These are phyloP conservation scores for Strongylocentrotus purpuratus DNA, from an alignment of 35 echinoderm and acorn worm genomes.

Conservation along the genomic window DNA sequence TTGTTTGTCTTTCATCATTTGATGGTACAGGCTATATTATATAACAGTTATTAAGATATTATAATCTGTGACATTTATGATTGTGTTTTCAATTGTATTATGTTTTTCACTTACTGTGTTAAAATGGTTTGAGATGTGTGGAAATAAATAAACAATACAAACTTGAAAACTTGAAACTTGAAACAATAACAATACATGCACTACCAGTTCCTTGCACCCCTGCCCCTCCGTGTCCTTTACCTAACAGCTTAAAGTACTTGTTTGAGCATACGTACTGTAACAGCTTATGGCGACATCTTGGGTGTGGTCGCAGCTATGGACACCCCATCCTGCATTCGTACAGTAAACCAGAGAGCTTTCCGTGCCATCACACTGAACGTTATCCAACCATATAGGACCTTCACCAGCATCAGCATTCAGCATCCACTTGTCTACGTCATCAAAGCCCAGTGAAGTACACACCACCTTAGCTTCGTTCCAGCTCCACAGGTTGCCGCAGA, in stretches of 20 bases:
- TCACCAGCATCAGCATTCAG: background rate
- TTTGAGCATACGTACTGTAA: background rate
- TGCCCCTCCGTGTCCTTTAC: background rate
- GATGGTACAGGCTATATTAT: too few species aligned
- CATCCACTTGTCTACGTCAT: background rate
- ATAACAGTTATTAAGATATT: too few species aligned
- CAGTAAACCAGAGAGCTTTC: slow-evolving; percentile 58
- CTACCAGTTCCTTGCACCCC: background rate
- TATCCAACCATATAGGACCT: slow-evolving; percentile 26
- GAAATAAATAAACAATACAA: too few species aligned
- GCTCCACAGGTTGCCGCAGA: slow-evolving; percentile 1
- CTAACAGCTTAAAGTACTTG: too few species aligned
- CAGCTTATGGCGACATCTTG: slow-evolving; percentile 56
- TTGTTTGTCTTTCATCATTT: too few species aligned
- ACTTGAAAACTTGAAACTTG: too few species aligned
- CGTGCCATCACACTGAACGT: slow-evolving; percentile 4
- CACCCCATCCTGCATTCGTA: slow-evolving; percentile 42
- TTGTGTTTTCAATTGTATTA: too few species aligned
- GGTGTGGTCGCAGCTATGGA: slow-evolving; percentile 63
- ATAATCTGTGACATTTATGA: too few species aligned
- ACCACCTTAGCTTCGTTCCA: slow-evolving; percentile 11
- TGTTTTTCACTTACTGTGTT: too few species aligned
- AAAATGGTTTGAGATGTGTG: too few species aligned
- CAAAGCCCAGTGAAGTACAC: slow-evolving; percentile 23
- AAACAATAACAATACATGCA: too few species aligned